A percentile compares a stretch with the other conserved stretches of the same genome.
Conservation (phyloP, 1,140 invertebrate species). For the Bombus balteatus region DNA sequence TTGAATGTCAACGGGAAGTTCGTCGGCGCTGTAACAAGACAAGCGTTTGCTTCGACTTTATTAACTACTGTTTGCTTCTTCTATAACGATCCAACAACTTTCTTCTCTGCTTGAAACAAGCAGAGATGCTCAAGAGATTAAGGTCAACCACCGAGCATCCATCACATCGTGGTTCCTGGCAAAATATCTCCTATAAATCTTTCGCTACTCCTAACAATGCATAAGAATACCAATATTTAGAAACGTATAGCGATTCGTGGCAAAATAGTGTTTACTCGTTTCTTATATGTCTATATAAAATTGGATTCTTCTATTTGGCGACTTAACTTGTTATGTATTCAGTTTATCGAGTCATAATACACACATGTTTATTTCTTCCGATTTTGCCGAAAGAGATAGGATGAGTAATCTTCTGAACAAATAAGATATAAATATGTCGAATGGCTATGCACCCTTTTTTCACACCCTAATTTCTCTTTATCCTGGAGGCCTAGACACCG, state of each 20-base stretch:
- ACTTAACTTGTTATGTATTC: no score
- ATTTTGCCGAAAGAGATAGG: not conserved
- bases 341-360: not conserved
- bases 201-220: not conserved
- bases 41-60: slow-evolving; percentile 39
- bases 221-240: slow-evolving; percentile 4
- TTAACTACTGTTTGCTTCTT: slow-evolving; percentile 32
- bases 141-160: slow-evolving; percentile 44
- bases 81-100: slow-evolving; percentile 11
- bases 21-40: not conserved
- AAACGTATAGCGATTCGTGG: not conserved
- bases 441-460: not conserved
- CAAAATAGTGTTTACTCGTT: not conserved
- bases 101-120: slow-evolving; percentile 19
- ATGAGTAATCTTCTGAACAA: not conserved
- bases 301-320: not conserved
- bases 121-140: slow-evolving; percentile 39
- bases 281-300: not conserved
- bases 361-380: not conserved
- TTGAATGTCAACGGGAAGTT: not conserved
- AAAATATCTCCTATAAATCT: slow-evolving; percentile 37
- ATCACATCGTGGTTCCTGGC: slow-evolving; percentile 19
- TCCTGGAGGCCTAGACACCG: not conserved
- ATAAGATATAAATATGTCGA: not conserved
- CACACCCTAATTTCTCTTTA: not conserved